Evolutionary conservation across 2,888 invertebrate species (phyloP), one percentile per base, ranked within the genome.

Genomic region (Agrypnus murinus): DNA sequence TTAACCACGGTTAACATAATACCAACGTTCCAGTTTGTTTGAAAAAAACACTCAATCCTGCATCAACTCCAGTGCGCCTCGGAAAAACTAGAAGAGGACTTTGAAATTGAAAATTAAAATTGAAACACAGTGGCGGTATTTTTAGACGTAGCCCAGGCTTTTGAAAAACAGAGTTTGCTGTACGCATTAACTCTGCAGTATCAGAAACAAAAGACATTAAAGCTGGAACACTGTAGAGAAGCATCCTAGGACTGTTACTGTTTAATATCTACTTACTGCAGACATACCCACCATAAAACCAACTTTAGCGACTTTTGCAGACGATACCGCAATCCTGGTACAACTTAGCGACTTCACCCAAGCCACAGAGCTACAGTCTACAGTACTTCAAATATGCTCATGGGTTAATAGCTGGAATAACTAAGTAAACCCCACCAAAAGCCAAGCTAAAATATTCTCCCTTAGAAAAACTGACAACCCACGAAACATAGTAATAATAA

Each of bases 211-310:
- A 70, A 57, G 43, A 46, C 17, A 73, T 80, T 40, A 40, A 31
- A 6, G 77, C 79, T 2, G 80, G 81, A 50, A 79, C 81, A 0
- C 79, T 80, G 0, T 75, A 79, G 72, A 75, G 75, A 71, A 38
- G 58, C 9, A 46, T 58, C 12, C 71, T 79, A 40, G 63, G 72
- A 19, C 77, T 79, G 15, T 48, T 71, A 0, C 45, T 78, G 1
- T 79, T 74, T 59, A 72, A 63, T 50, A 19, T 78, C 3, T 78
- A 73, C 66, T n/a, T n/a, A 74, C 75, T 1, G 69, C 71, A 12
- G 80, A 72, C 72, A 76, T 77, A 73, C 77, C 17, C 43, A 73
- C 58, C 66, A 71, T 62, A 36, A 62, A 0, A 60, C 48, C 69
- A n/a, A n/a, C n/a, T n/a, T n/a, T n/a, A n/a, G n/a, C n/a, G n/a